Conservation (phyloP, 2,113 vertebrate genomes). For the Tricholaema leucomelas region DNA sequence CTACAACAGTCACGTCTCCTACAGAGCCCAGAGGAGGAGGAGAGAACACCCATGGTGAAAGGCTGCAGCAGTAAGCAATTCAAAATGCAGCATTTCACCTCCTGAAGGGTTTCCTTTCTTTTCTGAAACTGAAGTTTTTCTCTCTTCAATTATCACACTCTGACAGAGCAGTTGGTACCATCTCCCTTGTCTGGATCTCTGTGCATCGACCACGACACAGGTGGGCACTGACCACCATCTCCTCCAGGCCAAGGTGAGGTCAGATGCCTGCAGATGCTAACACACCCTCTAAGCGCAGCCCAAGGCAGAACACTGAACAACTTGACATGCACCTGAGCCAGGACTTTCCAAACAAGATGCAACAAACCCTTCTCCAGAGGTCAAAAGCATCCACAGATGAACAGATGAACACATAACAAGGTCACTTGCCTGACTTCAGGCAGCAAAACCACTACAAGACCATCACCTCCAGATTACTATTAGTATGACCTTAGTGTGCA, state of each 20-base stretch:
- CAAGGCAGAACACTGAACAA: not conserved
- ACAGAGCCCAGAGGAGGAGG: not conserved
- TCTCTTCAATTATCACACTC: not conserved
- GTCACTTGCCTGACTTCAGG: not conserved
- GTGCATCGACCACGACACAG: not conserved
- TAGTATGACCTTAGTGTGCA: not conserved
- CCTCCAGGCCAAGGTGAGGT: not conserved
- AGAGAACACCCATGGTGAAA: rapidly evolving
- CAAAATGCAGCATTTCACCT: not conserved
- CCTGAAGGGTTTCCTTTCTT: not conserved
- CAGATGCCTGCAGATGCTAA: not conserved
- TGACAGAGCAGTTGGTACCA: not conserved
- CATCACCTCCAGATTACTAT: not conserved
- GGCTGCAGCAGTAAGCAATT: not conserved
- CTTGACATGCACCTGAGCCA: not conserved
- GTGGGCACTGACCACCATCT: not conserved
- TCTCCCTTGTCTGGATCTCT: not conserved
- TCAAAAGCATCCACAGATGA: not conserved
- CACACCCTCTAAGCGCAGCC: not conserved
- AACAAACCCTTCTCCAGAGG: not conserved
- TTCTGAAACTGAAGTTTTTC: not conserved
- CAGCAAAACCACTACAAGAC: not conserved
- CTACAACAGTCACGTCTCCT: not conserved
- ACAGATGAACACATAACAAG: not conserved
- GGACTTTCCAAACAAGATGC: not conserved